Percentiles rank a stretch among this genome's conserved stretches.
These are phyloP conservation scores for Zosterops hypoxanthus DNA, from an alignment of 2,113 vertebrate genomes.

Conservation along the genomic window DNA sequence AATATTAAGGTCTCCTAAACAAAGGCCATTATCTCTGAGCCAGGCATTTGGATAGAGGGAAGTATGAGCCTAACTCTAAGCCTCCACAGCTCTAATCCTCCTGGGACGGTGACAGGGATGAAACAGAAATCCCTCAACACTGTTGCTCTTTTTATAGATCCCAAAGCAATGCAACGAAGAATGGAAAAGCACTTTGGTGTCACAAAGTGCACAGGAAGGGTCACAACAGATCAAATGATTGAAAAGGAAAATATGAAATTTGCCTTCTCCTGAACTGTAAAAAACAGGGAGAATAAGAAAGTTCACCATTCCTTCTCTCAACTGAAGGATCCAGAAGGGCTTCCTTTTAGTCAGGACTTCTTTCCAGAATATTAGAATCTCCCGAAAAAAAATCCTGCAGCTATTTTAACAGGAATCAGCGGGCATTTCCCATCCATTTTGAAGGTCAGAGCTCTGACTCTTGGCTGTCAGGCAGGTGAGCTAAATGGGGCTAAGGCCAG, in stretches of 20 bases:
- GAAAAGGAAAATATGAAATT: slow-evolving; percentile 16
- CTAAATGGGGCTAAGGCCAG: background rate
- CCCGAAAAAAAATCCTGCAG: background rate
- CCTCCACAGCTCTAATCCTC: slow-evolving; percentile 1
- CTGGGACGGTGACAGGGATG: background rate
- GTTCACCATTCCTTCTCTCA: background rate
- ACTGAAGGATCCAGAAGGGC: background rate
- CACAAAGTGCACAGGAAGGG: background rate
- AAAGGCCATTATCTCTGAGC: background rate
- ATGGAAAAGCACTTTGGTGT: slow-evolving; percentile 22
- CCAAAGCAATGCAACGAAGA: background rate
- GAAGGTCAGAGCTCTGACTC: background rate
- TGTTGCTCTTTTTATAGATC: slow-evolving; percentile 20
- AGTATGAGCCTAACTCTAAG: slow-evolving; percentile 12
- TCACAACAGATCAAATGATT: background rate
- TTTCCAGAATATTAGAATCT: background rate
- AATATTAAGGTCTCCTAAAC: slow-evolving; percentile 1
- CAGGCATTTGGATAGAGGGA: background rate
- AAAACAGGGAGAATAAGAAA: fast-evolving
- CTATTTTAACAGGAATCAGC: background rate
- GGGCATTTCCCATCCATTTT: background rate
- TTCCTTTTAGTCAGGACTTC: background rate
- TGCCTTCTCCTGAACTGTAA: background rate
- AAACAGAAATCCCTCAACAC: slow-evolving; percentile 18
- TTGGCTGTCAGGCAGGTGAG: background rate